Evolutionary conservation across 2,797 vertebrate species (phyloP), one percentile per base, ranked within the genome.

Genomic region (Coregonus suidteri): DNA sequence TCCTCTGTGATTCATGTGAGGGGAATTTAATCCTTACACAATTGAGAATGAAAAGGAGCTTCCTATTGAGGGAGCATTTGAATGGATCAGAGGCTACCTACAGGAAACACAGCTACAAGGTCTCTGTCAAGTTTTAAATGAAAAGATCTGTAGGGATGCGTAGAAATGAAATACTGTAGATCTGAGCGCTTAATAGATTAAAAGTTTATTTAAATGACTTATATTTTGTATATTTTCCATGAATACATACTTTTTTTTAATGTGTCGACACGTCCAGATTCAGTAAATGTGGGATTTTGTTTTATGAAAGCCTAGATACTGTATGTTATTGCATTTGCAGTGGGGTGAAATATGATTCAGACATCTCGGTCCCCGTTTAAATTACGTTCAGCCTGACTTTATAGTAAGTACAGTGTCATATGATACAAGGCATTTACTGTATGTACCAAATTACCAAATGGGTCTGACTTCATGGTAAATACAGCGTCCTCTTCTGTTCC

Each of bases 51-150:
- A 53, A 34, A 20, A 54, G 25, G 51, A 34, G 71, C 25, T 54
- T 72, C 71, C 71, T 54, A 34, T 53, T 31, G 71, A 30, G 51
- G 30, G 71, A 54, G 47, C 71, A 16, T 54, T 20, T 31, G 20
- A 53, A 30, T 14, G 25, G 71, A 54, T 34, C 51, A 72, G 47
- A 71, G 69, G 41, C 3, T 3, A 30, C 20, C 69, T 47, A 20
- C 37, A 41, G 25, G n/a, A 71, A 72, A 20, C 35, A 41, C 14
- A 20, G 41, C 66, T 34, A 35, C 30, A 5, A 25, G 70, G 41
- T 71, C 25, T 25, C 25, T 25, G 25, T 25, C 25, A 25, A 25
- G 25, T 25, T 25, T 25, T 25, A 25, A 25, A 25, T 25, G 25
- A 3, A 71, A 71, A 71, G 6, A 14, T 51, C 47, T 20, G 41